A percentile compares a stretch with the other conserved stretches of the same genome.
Conservation (phyloP, 2,888 invertebrate species). For the Anthoptus insignis region DNA sequence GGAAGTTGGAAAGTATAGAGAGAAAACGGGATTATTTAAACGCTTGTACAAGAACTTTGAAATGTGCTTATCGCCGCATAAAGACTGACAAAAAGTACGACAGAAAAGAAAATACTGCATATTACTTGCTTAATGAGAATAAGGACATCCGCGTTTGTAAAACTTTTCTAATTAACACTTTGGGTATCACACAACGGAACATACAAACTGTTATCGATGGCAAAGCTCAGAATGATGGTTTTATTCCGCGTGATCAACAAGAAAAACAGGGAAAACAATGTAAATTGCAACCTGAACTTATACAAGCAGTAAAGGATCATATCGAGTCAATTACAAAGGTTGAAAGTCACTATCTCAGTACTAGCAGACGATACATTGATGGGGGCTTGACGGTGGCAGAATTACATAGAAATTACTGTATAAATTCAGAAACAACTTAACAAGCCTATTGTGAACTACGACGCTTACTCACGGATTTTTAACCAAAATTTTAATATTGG, state of each 20-base stretch:
- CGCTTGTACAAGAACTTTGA: slow-evolving; percentile 1
- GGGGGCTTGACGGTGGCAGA: slow-evolving; percentile 49
- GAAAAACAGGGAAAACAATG: slow-evolving; percentile 42
- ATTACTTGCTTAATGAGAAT: not conserved
- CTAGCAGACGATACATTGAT: slow-evolving; percentile 51
- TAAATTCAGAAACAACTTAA: slow-evolving; percentile 48
- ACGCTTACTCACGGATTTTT: slow-evolving; percentile 53
- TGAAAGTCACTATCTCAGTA: slow-evolving; percentile 52
- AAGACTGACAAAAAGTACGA: not conserved
- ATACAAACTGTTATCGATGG: too few species aligned
- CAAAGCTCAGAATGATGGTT: too few species aligned
- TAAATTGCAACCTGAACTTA: slow-evolving; percentile 50
- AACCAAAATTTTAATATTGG: slow-evolving; percentile 55
- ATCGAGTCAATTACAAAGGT: slow-evolving; percentile 54
- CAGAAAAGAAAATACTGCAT: not conserved
- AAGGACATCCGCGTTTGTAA: too few species aligned
- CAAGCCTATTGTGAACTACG: slow-evolving; percentile 52
- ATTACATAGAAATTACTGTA: slow-evolving; percentile 52
- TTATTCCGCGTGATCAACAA: too few species aligned
- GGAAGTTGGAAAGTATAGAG: slow-evolving; percentile 40
- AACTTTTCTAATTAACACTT: too few species aligned
- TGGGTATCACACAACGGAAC: too few species aligned
- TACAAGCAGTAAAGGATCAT: slow-evolving; percentile 50
- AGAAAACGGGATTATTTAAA: slow-evolving; percentile 43
- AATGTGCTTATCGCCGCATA: slow-evolving; percentile 3